Evolutionary conservation across 1,140 invertebrate genomes (phyloP).

Genomic region (Heterodera schachtii): DNA sequence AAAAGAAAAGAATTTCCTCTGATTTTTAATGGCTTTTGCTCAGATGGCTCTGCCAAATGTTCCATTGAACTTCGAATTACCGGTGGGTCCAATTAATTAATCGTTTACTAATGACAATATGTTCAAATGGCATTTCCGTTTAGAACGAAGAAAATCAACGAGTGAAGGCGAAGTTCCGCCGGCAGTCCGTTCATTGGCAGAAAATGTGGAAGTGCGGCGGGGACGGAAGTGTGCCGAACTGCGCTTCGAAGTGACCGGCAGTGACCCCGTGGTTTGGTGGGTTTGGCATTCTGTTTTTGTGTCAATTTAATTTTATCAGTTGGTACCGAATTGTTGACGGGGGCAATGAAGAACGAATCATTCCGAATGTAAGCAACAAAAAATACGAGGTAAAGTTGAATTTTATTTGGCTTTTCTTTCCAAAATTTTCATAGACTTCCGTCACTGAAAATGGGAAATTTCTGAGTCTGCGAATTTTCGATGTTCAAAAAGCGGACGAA

Average conservation of each 20-base stretch:
- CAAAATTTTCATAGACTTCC: slow-evolving; percentile 4
- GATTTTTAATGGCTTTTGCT: background rate
- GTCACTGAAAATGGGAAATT: slow-evolving; percentile 20
- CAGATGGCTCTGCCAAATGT: slow-evolving; percentile 26
- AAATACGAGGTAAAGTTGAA: slow-evolving; percentile 22
- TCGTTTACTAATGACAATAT: background rate
- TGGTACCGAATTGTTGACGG: slow-evolving; percentile 20
- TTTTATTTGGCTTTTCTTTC: background rate
- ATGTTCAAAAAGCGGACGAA: slow-evolving; percentile 18
- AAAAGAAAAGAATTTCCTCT: background rate
- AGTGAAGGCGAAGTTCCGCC: slow-evolving; percentile 3
- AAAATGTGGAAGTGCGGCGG: background rate
- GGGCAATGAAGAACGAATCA: slow-evolving; percentile 20
- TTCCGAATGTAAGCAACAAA: slow-evolving; percentile 13
- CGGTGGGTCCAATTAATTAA: background rate
- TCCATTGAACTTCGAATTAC: slow-evolving; percentile 20
- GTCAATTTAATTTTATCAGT: slow-evolving; percentile 11
- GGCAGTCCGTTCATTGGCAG: background rate
- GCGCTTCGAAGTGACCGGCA: slow-evolving; percentile 15
- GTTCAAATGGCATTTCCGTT: background rate
- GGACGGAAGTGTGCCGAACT: slow-evolving; percentile 22
- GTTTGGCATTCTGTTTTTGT: background rate
- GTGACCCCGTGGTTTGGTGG: slow-evolving; percentile 26
- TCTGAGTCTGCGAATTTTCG: slow-evolving; percentile 25
- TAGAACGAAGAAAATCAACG: slow-evolving; percentile 22